phyloP scores from a whole-genome alignment of 2,888 invertebrate species.

The Drosophila colorata region DNA sequence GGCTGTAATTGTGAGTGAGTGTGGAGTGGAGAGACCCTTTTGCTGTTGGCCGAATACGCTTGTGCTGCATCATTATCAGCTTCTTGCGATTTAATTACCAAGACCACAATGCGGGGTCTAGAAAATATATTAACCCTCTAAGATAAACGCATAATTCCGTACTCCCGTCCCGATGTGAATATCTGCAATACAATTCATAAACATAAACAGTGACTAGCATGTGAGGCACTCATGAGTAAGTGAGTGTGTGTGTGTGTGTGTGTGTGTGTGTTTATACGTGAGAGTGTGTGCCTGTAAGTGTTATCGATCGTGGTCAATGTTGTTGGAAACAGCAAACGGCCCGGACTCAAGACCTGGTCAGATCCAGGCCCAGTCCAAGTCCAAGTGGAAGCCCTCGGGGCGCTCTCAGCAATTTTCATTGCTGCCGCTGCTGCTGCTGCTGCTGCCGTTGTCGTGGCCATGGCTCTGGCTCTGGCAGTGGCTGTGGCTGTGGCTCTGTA shows the following conservation, averaged over 20 bases:
- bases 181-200: slow-evolving; percentile 71
- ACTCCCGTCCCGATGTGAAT: slow-evolving; percentile 42
- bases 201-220: slow-evolving; percentile 55
- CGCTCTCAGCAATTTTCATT: slow-evolving; percentile 83
- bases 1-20: slow-evolving; percentile 52
- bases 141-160: slow-evolving; percentile 73
- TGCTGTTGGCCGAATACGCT: slow-evolving; percentile 35
- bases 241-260: neutral
- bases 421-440: slow-evolving; percentile 45
- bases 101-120: slow-evolving; percentile 46
- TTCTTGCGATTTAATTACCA: slow-evolving; percentile 78
- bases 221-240: slow-evolving; percentile 13
- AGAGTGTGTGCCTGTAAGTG: slow-evolving; percentile 39
- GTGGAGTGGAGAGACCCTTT: slow-evolving; percentile 51
- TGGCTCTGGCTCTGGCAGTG: slow-evolving; percentile 14
- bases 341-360: slow-evolving; percentile 59
- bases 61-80: slow-evolving; percentile 64
- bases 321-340: slow-evolving; percentile 57
- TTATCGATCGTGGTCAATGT: slow-evolving; percentile 78
- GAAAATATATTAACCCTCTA: slow-evolving; percentile 59
- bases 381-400: slow-evolving; percentile 80
- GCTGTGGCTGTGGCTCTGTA: slow-evolving; percentile 37
- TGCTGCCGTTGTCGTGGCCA: slow-evolving; percentile 47
- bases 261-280: slow-evolving; percentile 18
- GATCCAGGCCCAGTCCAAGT: slow-evolving; percentile 64